Percentiles rank a stretch among this genome's conserved stretches.
Evolutionary conservation across 2,888 invertebrate species (phyloP).

Genomic region (Cerastis leucographa): DNA sequence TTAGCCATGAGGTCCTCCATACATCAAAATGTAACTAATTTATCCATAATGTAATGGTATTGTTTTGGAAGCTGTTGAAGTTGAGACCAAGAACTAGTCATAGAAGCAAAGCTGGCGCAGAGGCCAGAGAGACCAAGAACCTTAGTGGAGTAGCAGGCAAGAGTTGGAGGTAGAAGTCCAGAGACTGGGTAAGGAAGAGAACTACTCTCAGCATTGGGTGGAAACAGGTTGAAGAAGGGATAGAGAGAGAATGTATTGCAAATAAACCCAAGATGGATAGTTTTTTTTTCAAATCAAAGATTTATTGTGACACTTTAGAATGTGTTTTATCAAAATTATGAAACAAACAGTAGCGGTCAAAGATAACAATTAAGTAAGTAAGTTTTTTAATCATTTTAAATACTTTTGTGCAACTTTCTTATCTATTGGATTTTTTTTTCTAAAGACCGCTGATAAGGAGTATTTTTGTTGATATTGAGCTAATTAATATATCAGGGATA

Average conservation of each 20-base stretch:
- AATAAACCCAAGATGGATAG: neutral
- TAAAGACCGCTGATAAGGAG: neutral
- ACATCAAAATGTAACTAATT: too few relatives aligned
- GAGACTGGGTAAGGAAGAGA: too few relatives aligned
- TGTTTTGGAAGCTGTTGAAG: neutral
- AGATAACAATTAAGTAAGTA: neutral
- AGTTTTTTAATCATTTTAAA: constrained; percentile 3
- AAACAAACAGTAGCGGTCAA: neutral
- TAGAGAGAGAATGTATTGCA: neutral
- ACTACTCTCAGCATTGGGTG: too few relatives aligned
- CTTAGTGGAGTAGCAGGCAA: too few relatives aligned
- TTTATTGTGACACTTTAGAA: neutral
- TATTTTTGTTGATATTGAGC: neutral
- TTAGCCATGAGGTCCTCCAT: too few relatives aligned
- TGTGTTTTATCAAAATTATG: neutral
- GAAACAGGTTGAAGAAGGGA: neutral
- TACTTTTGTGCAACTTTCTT: neutral
- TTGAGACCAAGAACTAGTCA: neutral
- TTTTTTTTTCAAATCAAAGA: neutral
- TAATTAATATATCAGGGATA: neutral
- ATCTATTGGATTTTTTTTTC: constrained; percentile 2
- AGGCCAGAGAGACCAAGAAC: neutral
- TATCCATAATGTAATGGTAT: neutral
- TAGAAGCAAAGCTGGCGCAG: neutral
- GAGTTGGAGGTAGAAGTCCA: too few relatives aligned